These are phyloP conservation scores for Donacobius atricapilla DNA, from an alignment of 2,113 vertebrate genomes.

Conservation along the genomic window DNA sequence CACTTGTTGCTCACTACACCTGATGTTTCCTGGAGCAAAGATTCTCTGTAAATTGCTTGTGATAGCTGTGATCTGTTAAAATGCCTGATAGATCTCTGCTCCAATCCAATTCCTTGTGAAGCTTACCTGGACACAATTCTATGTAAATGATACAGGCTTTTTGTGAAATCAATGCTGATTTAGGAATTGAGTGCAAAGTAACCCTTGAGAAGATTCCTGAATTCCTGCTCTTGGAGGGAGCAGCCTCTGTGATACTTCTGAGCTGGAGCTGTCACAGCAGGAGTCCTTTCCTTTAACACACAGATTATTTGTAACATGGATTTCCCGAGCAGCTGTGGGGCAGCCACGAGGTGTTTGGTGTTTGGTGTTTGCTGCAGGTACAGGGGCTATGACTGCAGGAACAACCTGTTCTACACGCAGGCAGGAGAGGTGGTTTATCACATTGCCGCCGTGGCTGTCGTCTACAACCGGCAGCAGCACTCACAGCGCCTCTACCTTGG, in stretches of 20 bases:
- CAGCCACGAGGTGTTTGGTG: not conserved
- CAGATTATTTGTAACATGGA: too few species aligned
- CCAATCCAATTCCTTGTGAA: not conserved
- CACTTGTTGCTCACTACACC: not conserved
- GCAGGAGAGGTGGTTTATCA: conserved; percentile 92
- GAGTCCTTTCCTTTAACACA: not conserved
- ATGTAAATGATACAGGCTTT: not conserved
- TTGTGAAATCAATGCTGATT: not conserved
- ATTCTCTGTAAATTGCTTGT: not conserved
- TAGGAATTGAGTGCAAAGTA: not conserved
- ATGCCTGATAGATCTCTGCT: not conserved
- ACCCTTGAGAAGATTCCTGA: not conserved
- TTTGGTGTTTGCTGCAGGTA: conserved; percentile 76
- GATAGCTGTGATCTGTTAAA: not conserved
- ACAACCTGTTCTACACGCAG: conserved; percentile 95
- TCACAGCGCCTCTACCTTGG: conserved; percentile 92
- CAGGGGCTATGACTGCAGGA: conserved; percentile 92
- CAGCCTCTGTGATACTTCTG: not conserved
- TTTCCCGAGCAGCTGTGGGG: not conserved
- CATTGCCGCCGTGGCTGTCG: conserved; percentile 87
- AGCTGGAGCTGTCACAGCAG: accelerated
- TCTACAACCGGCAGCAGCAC: conserved; percentile 90
- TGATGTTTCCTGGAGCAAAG: not conserved
- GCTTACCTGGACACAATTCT: not conserved
- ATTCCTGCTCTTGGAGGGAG: not conserved